Conservation (phyloP, 2,797 vertebrate genomes). For the Sandelia bainsii region DNA sequence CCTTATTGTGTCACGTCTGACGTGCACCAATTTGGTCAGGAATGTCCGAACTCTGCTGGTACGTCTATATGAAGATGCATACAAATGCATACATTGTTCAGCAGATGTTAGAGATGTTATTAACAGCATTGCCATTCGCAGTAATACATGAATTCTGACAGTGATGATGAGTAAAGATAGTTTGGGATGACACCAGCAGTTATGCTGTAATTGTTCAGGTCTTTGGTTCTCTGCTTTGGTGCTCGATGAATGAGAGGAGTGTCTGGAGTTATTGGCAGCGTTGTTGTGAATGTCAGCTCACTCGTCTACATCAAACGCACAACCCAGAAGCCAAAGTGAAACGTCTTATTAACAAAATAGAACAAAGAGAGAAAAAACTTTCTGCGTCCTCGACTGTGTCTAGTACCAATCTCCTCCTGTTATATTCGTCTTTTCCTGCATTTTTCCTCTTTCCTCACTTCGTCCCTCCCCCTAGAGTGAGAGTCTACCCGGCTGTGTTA, state of each 20-base stretch:
- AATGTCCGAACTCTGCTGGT: no score
- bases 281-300: slow-evolving; percentile 59
- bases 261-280: slow-evolving; percentile 51
- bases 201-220: slow-evolving; percentile 17
- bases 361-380: slow-evolving; percentile 13
- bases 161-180: no score
- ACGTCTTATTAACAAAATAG: slow-evolving; percentile 20
- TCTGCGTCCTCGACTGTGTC: slow-evolving; percentile 46
- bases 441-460: neutral
- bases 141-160: no score
- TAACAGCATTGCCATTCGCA: no score
- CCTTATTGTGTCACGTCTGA: no score
- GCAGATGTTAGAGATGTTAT: no score
- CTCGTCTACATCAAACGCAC: slow-evolving; percentile 58
- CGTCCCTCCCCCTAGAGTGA: slow-evolving; percentile 39
- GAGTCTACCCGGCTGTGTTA: slow-evolving; percentile 39
- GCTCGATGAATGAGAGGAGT: neutral
- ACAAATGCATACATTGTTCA: no score
- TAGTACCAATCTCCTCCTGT: slow-evolving; percentile 58
- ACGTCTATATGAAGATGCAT: no score
- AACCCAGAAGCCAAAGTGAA: slow-evolving; percentile 53
- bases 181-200: slow-evolving; percentile 6
- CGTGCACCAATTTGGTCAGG: no score
- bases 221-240: slow-evolving; percentile 2
- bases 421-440: slow-evolving; percentile 41